phyloP scores from a whole-genome alignment of 1,140 invertebrate genomes.

The Atta texana region DNA sequence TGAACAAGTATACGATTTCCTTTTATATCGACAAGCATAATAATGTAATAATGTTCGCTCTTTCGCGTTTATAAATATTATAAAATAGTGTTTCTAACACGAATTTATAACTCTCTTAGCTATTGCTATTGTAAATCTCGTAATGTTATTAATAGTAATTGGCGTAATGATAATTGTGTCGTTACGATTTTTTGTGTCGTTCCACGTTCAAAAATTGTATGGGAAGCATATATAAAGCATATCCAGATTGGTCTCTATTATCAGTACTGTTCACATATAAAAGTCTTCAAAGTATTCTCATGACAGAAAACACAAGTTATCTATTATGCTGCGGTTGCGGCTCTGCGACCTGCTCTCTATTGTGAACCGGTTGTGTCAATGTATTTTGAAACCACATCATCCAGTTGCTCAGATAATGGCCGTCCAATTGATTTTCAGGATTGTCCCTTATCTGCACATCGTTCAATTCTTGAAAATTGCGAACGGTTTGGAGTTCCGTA shows the following conservation, averaged over 20 bases:
- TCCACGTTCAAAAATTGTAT: slow-evolving; percentile 33
- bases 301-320: slow-evolving; percentile 54
- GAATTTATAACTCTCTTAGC: slow-evolving; percentile 17
- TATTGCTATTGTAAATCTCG: slow-evolving; percentile 57
- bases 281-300: slow-evolving; percentile 16
- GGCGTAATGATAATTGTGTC: slow-evolving; percentile 22
- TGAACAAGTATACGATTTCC: slow-evolving; percentile 36
- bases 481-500: slow-evolving; percentile 75
- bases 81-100: slow-evolving; percentile 42
- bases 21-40: slow-evolving; percentile 30
- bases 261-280: slow-evolving; percentile 5
- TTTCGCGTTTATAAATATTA: slow-evolving; percentile 60
- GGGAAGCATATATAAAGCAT: slow-evolving; percentile 61
- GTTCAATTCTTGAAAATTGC: slow-evolving; percentile 78
- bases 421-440: slow-evolving; percentile 74
- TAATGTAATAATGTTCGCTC: background rate
- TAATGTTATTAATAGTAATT: slow-evolving; percentile 50
- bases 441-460: slow-evolving; percentile 76
- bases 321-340: slow-evolving; percentile 64
- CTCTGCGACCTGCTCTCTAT: slow-evolving; percentile 67
- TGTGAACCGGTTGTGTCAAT: slow-evolving; percentile 71
- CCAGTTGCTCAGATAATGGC: slow-evolving; percentile 80
- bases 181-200: slow-evolving; percentile 41
- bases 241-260: slow-evolving; percentile 41
- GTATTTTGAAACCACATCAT: slow-evolving; percentile 81